Conservation (phyloP, 2,888 invertebrate species). For the Chymomyza amoena region DNA sequence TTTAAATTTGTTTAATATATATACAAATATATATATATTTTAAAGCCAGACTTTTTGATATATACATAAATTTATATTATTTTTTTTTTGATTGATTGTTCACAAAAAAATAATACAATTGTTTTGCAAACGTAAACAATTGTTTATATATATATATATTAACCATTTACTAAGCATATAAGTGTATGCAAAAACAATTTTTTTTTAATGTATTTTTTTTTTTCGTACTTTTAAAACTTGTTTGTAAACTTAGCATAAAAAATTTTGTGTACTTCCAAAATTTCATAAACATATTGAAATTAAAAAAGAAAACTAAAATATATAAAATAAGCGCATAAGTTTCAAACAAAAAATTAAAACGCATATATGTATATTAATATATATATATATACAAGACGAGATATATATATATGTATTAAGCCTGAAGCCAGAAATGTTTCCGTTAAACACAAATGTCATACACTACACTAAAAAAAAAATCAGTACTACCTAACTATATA, state of each 20-base stretch:
- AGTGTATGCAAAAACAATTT: background rate
- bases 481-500: background rate
- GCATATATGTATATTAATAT: background rate
- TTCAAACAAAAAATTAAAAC: background rate
- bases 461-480: no score
- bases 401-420: no score
- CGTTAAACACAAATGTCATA: no score
- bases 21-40: background rate
- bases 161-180: background rate
- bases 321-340: background rate
- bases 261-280: slow-evolving; percentile 50
- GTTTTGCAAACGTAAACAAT: background rate
- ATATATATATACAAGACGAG: background rate
- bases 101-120: background rate
- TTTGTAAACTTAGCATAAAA: slow-evolving; percentile 11
- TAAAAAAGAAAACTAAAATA: slow-evolving; percentile 29
- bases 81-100: background rate
- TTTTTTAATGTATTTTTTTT: slow-evolving; percentile 3
- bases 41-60: background rate
- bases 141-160: background rate
- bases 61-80: background rate
- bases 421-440: no score
- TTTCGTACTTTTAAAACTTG: slow-evolving; percentile 23
- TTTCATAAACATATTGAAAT: slow-evolving; percentile 42
- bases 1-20: background rate